A percentile compares a stretch with the other conserved stretches of the same genome.
Conservation (phyloP, 2,888 invertebrate species). For the Geophilus truncorum region DNA sequence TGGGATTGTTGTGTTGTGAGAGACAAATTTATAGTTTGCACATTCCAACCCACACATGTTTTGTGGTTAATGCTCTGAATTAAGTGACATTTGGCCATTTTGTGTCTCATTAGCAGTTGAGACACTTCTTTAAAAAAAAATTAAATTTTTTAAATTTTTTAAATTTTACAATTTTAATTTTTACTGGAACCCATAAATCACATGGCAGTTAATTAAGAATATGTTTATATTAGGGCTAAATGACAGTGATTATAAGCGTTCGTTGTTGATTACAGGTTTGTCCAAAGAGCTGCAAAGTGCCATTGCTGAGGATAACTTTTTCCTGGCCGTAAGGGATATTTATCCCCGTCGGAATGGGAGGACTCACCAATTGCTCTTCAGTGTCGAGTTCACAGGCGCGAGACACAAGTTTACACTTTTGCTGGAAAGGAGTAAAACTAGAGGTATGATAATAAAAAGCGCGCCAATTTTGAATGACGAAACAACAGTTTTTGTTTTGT, state of each 20-base stretch:
- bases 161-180: no score
- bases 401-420: constrained; percentile 56
- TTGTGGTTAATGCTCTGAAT: background rate
- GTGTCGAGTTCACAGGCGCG: constrained; percentile 55
- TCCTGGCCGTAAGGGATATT: constrained; percentile 55
- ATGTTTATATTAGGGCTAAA: background rate
- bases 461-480: no score
- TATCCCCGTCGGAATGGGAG: constrained; percentile 52
- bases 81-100: background rate
- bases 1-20: background rate
- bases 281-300: constrained; percentile 53
- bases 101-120: background rate
- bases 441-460: constrained; percentile 49
- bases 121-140: background rate
- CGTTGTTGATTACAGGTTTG: constrained; percentile 49
- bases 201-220: background rate
- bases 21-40: background rate
- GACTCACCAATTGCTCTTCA: constrained; percentile 55
- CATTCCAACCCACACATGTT: background rate
- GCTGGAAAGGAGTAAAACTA: constrained; percentile 55
- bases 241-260: constrained; percentile 23
- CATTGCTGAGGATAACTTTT: constrained; percentile 54
- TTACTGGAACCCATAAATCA: background rate
- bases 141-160: no score
- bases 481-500: no score